Evolutionary conservation across 2,113 vertebrate genomes (phyloP), one percentile per base, ranked within the genome.

Genomic region (Phrynosoma blainvillii): DNA sequence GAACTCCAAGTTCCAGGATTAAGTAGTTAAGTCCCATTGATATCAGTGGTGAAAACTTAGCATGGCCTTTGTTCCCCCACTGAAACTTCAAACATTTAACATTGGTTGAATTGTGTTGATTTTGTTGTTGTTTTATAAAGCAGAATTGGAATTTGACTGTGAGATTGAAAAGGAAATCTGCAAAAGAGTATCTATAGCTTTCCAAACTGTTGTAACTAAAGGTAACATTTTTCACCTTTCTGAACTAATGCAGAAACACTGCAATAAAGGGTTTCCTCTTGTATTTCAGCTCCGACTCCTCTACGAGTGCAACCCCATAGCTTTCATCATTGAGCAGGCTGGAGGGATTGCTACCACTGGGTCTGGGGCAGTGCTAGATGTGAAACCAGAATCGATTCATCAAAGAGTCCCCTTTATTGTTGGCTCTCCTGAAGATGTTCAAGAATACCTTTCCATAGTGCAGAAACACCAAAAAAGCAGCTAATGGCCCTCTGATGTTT

Each of bases 221-320:
- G 10, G 59, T 8, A 23, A 88, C 8, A 1, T 25, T 77, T 82
- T 82, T 89, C 78, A 82, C 9, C 11, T 54, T 87, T 73, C 40
- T 65, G 30, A 62, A 14, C 18, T 23, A 65, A 62, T 9, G 32
- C 18, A n/a, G 9, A 68, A 42, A 74, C 25, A 13, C 25, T n/a
- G 7, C 21, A 87, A 32, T 84, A 27, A 78, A 0, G 0, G 21
- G 3, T 79, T 93, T 36, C 30, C 0, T 90, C 74, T 92, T 93
- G 88, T 76, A 42, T 89, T 52, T 9, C 86, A 99, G 99, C 98
- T 99, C 82, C 97, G 99, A 77, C 97, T 99, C 89, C 96, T 99
- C 91, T 99, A 99, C 0, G 99, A 99, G 92, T 99, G 99, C 94
- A 99, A 99, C 94, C 99, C 99, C n/a, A 98, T 99, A 85, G 98